These are phyloP conservation scores for Dynastes tityus DNA, from an alignment of 2,888 invertebrate genomes.

Conservation along the genomic window DNA sequence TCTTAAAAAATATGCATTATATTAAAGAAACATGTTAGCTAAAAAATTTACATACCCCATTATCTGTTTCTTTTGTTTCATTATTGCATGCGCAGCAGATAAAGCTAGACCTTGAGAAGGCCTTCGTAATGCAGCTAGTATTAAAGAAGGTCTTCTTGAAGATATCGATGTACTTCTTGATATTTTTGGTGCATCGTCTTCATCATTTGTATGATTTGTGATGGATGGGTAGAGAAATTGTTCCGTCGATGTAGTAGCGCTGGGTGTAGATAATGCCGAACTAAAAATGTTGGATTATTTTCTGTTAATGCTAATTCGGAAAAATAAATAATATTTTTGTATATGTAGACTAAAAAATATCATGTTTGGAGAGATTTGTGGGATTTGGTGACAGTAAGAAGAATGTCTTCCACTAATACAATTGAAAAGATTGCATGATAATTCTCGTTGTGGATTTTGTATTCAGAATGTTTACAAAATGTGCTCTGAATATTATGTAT, in stretches of 20 bases:
- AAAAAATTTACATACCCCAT: constrained; percentile 57
- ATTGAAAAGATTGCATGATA: too few relatives aligned
- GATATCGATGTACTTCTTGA: constrained; percentile 56
- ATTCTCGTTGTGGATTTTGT: too few relatives aligned
- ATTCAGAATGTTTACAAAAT: too few relatives aligned
- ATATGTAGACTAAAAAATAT: too few relatives aligned
- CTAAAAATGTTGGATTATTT: background rate
- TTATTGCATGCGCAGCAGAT: constrained; percentile 72
- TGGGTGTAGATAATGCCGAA: constrained; percentile 32
- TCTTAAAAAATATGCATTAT: too few relatives aligned
- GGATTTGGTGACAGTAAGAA: too few relatives aligned
- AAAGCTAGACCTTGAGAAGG: constrained; percentile 76
- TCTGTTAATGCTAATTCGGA: too few relatives aligned
- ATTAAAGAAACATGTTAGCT: too few relatives aligned
- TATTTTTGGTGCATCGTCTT: constrained; percentile 30
- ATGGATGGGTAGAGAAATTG: constrained; percentile 17
- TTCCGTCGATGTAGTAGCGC: background rate
- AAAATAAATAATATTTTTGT: too few relatives aligned
- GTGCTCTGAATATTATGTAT: too few relatives aligned
- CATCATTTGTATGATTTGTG: background rate
- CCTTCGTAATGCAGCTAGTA: constrained; percentile 77
- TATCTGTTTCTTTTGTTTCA: constrained; percentile 65
- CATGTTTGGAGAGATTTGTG: too few relatives aligned
- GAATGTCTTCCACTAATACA: too few relatives aligned
- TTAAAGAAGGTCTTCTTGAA: constrained; percentile 76